Evolutionary conservation across 2,888 invertebrate genomes (phyloP).

Genomic region (Ptycholaimellus sp.): DNA sequence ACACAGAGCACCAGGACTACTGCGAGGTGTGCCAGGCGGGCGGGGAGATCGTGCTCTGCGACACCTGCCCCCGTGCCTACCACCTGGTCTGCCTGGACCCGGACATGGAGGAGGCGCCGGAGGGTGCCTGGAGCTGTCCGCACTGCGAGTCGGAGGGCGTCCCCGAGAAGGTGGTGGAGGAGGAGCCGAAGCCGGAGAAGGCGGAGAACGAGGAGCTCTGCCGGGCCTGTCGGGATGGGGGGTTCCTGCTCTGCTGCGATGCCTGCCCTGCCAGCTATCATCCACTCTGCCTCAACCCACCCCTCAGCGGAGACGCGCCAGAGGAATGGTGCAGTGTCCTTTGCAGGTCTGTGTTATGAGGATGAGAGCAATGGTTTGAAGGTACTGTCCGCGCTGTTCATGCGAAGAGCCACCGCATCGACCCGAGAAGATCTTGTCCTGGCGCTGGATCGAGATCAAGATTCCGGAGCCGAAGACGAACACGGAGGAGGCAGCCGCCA

Average conservation of each 20-base stretch:
- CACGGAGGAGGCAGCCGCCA: constrained; percentile 13
- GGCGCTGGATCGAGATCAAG: constrained; percentile 49
- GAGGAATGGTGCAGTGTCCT: constrained; percentile 95
- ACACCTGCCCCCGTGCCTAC: constrained; percentile 93
- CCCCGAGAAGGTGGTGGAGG: constrained; percentile 51
- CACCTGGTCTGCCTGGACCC: constrained; percentile 94
- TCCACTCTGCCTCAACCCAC: constrained; percentile 79
- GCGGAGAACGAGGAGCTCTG: constrained; percentile 3
- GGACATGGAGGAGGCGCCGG: constrained; percentile 88
- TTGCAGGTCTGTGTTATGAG: too few species aligned
- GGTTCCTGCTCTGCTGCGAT: constrained; percentile 82
- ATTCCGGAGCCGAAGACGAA: constrained; percentile 17
- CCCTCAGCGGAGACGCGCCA: constrained; percentile 67
- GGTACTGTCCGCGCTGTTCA: constrained; percentile 68
- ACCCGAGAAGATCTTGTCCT: constrained; percentile 80
- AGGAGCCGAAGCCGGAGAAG: constrained; percentile 35
- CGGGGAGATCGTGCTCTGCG: constrained; percentile 94
- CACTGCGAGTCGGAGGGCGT: constrained; percentile 40
- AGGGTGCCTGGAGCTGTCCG: constrained; percentile 85
- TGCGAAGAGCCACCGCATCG: constrained; percentile 32
- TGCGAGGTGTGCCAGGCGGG: constrained; percentile 93
- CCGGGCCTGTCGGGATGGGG: constrained; percentile 86
- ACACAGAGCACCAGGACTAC: constrained; percentile 81
- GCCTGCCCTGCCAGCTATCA: constrained; percentile 89
- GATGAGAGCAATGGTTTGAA: too few species aligned